Evolutionary conservation across 2,797 vertebrate species (phyloP).

Genomic region (Alosa sapidissima): DNA sequence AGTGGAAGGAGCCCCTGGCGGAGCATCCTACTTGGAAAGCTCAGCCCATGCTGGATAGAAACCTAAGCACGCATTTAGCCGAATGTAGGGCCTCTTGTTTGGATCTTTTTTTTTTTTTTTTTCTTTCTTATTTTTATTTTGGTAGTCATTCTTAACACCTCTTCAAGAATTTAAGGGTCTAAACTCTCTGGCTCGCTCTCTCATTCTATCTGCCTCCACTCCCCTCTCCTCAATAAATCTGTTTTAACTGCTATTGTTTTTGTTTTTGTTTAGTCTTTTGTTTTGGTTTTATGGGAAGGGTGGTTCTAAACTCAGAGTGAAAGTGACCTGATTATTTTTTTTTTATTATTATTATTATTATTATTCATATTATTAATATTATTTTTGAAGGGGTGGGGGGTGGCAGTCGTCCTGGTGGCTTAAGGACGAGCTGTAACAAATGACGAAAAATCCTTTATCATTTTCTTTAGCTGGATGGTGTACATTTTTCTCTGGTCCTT

Average conservation of each 20-base stretch:
- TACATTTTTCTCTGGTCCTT: conserved; percentile 86
- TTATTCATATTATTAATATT: conserved; percentile 57
- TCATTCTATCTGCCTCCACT: conserved; percentile 55
- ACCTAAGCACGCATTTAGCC: conserved; percentile 88
- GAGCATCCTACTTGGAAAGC: conserved; percentile 2
- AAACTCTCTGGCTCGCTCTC: conserved; percentile 62
- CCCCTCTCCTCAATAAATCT: conserved; percentile 64
- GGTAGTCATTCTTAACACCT: not conserved
- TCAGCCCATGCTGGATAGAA: conserved; percentile 71
- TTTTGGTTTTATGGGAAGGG: conserved; percentile 73
- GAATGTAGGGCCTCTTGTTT: conserved; percentile 89
- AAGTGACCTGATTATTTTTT: conserved; percentile 87
- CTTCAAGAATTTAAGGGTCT: not conserved
- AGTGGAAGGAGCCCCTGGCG: conserved; percentile 24
- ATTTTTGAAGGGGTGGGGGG: conserved; percentile 66
- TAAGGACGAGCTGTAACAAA: conserved; percentile 77
- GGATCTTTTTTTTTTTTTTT: conserved; percentile 70
- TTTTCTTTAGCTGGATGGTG: conserved; percentile 85
- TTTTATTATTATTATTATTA: conserved; percentile 44
- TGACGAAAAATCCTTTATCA: conserved; percentile 73
- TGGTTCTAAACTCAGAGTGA: conserved; percentile 84
- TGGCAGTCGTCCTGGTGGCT: conserved; percentile 71
- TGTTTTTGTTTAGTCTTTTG: conserved; percentile 71
- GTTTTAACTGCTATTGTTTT: conserved; percentile 49
- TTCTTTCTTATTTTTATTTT: conserved; percentile 63